A percentile compares a stretch with the other conserved stretches of the same genome.
phyloP scores from a whole-genome alignment of 2,797 vertebrate species.

The Vireo griseus region DNA sequence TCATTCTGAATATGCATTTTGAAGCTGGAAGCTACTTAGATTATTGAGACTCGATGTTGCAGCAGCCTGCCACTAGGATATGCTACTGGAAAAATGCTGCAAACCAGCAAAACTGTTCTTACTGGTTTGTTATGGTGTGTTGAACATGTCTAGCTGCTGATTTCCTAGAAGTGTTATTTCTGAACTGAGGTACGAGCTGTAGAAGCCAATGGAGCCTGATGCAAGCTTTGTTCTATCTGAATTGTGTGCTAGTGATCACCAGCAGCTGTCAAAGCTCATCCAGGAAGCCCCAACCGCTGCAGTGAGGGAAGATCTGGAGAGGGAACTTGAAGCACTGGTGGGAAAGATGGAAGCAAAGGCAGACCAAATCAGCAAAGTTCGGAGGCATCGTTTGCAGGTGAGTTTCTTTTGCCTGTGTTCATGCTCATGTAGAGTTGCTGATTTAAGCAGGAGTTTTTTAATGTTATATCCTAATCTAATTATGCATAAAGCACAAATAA shows the following conservation, averaged over 20 bases:
- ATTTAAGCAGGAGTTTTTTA: not conserved
- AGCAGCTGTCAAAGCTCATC: conserved; percentile 83
- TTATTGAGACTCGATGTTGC: not conserved
- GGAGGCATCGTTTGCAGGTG: conserved; percentile 84
- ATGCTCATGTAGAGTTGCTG: not conserved
- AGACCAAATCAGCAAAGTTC: conserved; percentile 91
- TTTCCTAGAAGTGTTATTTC: not conserved
- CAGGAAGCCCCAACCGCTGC: conserved; percentile 75
- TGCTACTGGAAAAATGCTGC: not conserved
- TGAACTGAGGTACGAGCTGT: not conserved
- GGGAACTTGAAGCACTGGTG: conserved; percentile 83
- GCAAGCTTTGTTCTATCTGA: not conserved
- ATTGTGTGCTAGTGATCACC: conserved; percentile 81
- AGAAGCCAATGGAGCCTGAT: not conserved
- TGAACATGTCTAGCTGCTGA: not conserved
- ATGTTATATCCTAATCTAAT: not conserved
- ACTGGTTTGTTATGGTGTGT: fast-evolving
- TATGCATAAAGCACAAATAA: not conserved
- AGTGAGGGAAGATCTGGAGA: conserved; percentile 81
- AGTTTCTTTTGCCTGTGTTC: not conserved
- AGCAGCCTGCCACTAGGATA: not conserved
- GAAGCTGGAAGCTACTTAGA: not conserved
- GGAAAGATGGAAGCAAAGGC: conserved; percentile 93
- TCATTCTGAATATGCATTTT: not conserved
- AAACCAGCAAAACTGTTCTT: not conserved